Conservation (phyloP, 2,113 vertebrate species). For the Ariopsis seemanni region DNA sequence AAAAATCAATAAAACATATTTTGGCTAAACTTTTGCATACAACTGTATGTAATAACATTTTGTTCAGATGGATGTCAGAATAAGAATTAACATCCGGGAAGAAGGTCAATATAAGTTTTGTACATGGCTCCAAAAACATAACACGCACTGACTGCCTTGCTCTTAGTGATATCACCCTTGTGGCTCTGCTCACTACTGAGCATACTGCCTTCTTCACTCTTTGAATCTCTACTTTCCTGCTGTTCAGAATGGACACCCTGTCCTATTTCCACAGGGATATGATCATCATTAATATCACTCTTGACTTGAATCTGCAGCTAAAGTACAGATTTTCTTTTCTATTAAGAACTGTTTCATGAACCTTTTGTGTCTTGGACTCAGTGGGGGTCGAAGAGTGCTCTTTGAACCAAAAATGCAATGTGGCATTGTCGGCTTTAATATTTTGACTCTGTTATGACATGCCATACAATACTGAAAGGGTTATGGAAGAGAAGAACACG, state of each 20-base stretch:
- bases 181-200: background rate
- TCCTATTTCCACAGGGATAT: constrained; percentile 48
- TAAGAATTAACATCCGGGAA: background rate
- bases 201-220: constrained; percentile 29
- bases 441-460: constrained; percentile 45
- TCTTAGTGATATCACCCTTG: constrained; percentile 1
- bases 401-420: constrained; percentile 57
- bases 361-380: constrained; percentile 32
- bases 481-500: constrained; percentile 26
- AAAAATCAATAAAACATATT: background rate
- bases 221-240: constrained; percentile 41
- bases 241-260: constrained; percentile 49
- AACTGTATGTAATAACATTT: background rate
- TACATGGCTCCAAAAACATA: background rate
- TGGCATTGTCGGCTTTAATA: constrained; percentile 59
- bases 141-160: background rate
- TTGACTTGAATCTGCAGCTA: constrained; percentile 35
- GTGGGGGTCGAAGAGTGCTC: constrained; percentile 51
- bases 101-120: background rate
- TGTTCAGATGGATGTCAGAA: background rate
- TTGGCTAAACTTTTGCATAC: background rate
- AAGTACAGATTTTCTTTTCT: constrained; percentile 52
- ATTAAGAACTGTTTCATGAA: constrained; percentile 49
- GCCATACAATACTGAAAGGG: constrained; percentile 33
- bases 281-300: constrained; percentile 53